phyloP scores from a whole-genome alignment of 1,140 invertebrate species.

The Lineus longissimus region DNA sequence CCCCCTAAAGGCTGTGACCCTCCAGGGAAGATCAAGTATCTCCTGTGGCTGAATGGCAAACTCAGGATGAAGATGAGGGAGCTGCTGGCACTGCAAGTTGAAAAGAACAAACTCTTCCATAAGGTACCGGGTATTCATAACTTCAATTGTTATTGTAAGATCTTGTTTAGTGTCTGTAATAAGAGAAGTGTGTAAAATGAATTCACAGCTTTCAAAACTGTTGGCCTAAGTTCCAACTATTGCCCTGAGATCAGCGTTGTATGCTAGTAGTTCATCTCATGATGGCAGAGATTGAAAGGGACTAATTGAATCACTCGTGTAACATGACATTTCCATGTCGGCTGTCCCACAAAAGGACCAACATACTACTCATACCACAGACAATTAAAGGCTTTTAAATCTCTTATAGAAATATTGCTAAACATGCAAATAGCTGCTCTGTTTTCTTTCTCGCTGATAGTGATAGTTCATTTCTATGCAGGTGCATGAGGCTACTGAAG shows the following conservation, averaged over 20 bases:
- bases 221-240: not conserved
- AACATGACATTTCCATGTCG: too few relatives aligned
- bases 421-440: too few relatives aligned
- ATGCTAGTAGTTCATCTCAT: too few relatives aligned
- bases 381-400: too few relatives aligned
- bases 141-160: not conserved
- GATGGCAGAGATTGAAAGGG: too few relatives aligned
- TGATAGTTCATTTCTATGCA: too few relatives aligned
- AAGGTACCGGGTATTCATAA: slow-evolving; percentile 19
- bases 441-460: too few relatives aligned
- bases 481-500: slow-evolving; percentile 35
- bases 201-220: not conserved
- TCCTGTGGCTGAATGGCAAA: slow-evolving; percentile 36
- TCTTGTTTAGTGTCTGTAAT: not conserved
- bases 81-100: slow-evolving; percentile 29
- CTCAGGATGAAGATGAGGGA: slow-evolving; percentile 29
- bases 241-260: too few relatives aligned
- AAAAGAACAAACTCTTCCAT: slow-evolving; percentile 29
- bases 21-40: slow-evolving; percentile 23
- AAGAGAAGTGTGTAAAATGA: not conserved
- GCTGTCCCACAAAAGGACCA: too few relatives aligned
- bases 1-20: slow-evolving; percentile 1
- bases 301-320: too few relatives aligned
- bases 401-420: too few relatives aligned
- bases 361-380: too few relatives aligned